Evolutionary conservation across 2,113 vertebrate genomes (phyloP), one percentile per base, ranked within the genome.

Genomic region (Oenanthe oenanthe): DNA sequence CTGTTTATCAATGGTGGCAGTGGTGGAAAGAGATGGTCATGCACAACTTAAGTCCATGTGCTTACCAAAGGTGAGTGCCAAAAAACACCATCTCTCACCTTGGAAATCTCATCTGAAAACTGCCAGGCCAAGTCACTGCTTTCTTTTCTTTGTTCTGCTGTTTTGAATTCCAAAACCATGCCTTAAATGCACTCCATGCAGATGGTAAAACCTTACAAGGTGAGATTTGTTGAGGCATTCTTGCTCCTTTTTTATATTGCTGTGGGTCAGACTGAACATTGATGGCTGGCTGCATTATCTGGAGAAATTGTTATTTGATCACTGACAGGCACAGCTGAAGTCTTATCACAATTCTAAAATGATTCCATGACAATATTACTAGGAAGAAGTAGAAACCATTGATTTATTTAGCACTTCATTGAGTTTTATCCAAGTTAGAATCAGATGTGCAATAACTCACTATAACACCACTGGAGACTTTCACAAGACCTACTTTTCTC

Each of bases 331-430:
- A 72, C 17, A 2, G 6, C 40, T 88, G 47, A 76, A 89, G 18
- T 53, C 47, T 88, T 83, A 70, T 45, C 9, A 4, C 42, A 94
- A 82, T 94, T 95, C 88, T 73, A 79, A 94, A 96, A 91, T 62
- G 62, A 89, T 91, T 92, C 47, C 48, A 85, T 50, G 53, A 54
- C 74, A 87, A 82, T 79, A 77, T 84, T 82, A 88, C 74, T 73
- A 76, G 62, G 74, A 91, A 85, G 78, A 95, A 93, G 63, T 57
- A 95, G 74, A 95, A 95, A 85, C 13, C 78, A 58, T 73, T 85
- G 74, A 94, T 95, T 92, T 91, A 89, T 93, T 96, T 93, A 93
- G 12, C 74, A 82, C 62, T 82, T 95, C 84, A 82, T 58, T 92
- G 87, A 89, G 42, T 86, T 92, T 91, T 89, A 89, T 85, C 89